Conservation (phyloP, 1,140 invertebrate species). For the Drosophila lini region DNA sequence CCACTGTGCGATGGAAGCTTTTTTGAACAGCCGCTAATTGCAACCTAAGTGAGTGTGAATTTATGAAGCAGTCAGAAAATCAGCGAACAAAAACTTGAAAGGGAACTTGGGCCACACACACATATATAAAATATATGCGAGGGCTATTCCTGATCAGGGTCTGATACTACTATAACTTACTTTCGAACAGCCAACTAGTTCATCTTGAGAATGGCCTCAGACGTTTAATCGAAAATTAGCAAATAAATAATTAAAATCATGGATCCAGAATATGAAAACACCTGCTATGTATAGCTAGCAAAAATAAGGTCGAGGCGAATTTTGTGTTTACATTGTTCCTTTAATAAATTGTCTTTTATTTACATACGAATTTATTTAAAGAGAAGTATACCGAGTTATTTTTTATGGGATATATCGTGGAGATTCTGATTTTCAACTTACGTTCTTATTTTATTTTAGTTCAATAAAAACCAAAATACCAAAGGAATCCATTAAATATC, state of each 20-base stretch:
- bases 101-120: slow-evolving; percentile 17
- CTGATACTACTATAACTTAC: slow-evolving; percentile 36
- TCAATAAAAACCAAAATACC: no score
- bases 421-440: background rate
- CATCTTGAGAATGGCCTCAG: slow-evolving; percentile 68
- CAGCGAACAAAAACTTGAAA: slow-evolving; percentile 44
- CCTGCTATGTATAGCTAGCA: background rate
- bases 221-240: slow-evolving; percentile 37
- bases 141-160: slow-evolving; percentile 60
- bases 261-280: slow-evolving; percentile 24
- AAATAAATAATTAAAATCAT: slow-evolving; percentile 39
- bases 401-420: background rate
- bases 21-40: slow-evolving; percentile 42
- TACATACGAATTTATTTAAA: background rate
- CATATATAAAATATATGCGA: slow-evolving; percentile 14
- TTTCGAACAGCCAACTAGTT: slow-evolving; percentile 57
- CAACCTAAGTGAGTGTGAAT: slow-evolving; percentile 67
- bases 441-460: no score
- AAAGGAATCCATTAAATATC: no score
- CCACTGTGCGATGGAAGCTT: slow-evolving; percentile 38
- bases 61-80: slow-evolving; percentile 57
- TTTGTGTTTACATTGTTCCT: background rate
- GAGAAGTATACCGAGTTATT: background rate
- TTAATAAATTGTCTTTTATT: background rate
- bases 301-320: background rate